phyloP scores from a whole-genome alignment of 2,113 vertebrate genomes.

The Parus major region DNA sequence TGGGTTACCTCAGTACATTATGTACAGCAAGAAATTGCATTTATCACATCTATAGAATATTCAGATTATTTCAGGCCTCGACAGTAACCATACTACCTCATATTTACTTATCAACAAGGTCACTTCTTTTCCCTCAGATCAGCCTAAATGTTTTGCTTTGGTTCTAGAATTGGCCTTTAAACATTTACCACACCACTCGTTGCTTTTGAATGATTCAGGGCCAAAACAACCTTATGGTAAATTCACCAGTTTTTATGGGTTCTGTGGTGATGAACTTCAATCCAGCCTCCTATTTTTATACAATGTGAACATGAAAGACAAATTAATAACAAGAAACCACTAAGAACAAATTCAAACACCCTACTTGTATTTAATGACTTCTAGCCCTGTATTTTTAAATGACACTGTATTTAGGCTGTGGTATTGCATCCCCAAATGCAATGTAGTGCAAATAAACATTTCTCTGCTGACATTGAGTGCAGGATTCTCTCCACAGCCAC shows the following conservation, averaged over 20 bases:
- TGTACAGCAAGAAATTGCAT: not conserved
- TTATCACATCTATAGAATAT: not conserved
- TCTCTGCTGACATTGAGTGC: not conserved
- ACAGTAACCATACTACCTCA: not conserved
- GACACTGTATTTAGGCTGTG: not conserved
- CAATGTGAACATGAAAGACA: not conserved
- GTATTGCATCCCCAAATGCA: not conserved
- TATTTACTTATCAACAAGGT: not conserved
- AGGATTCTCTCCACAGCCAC: not conserved
- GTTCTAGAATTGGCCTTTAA: not conserved
- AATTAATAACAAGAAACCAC: not conserved
- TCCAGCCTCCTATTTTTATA: not conserved
- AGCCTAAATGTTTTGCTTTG: not conserved
- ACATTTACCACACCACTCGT: not conserved
- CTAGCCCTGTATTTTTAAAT: slow-evolving; percentile 19
- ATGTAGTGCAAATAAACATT: slow-evolving; percentile 26
- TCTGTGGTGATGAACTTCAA: not conserved
- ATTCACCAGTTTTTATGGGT: not conserved
- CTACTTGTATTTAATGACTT: slow-evolving; percentile 8
- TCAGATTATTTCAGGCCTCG: not conserved
- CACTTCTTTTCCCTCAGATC: not conserved
- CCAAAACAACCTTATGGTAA: not conserved
- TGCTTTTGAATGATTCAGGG: not conserved
- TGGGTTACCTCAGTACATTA: not conserved
- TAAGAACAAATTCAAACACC: not conserved